Conservation (phyloP, 2,113 vertebrate genomes). For the Pelecanus crispus region DNA sequence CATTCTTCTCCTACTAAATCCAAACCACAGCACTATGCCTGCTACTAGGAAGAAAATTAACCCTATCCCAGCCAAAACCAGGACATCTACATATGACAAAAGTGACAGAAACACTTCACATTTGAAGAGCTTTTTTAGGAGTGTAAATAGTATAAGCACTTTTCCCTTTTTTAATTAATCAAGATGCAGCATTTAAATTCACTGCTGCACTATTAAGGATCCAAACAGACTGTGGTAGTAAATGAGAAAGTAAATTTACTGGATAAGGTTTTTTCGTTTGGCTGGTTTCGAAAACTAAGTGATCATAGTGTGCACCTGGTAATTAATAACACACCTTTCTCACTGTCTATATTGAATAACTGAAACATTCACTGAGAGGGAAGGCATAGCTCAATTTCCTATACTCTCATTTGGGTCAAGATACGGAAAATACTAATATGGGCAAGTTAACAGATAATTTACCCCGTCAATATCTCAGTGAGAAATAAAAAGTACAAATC, state of each 20-base stretch:
- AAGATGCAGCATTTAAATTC: not conserved
- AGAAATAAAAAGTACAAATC: not conserved
- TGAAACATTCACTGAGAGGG: not conserved
- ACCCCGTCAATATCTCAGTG: not conserved
- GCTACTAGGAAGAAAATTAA: too few species aligned
- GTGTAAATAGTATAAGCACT: not conserved
- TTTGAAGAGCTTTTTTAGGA: not conserved
- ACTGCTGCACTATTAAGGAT: not conserved
- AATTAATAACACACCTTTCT: not conserved
- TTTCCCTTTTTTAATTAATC: not conserved
- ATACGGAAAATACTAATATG: not conserved
- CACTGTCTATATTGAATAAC: not conserved
- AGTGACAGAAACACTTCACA: not conserved
- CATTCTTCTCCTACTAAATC: too few species aligned
- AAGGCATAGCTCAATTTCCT: not conserved
- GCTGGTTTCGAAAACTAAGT: not conserved
- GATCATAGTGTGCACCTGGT: not conserved
- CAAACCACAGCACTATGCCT: too few species aligned
- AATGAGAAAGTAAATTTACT: not conserved
- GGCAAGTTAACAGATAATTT: not conserved
- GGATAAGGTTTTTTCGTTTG: not conserved
- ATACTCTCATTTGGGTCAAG: not conserved
- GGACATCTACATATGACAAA: not conserved
- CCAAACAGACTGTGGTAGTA: not conserved
- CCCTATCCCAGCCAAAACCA: too few species aligned